Base-by-base conservation (phyloP, 2,797 vertebrate genomes). In the Sebastiscus tertius region DNA sequence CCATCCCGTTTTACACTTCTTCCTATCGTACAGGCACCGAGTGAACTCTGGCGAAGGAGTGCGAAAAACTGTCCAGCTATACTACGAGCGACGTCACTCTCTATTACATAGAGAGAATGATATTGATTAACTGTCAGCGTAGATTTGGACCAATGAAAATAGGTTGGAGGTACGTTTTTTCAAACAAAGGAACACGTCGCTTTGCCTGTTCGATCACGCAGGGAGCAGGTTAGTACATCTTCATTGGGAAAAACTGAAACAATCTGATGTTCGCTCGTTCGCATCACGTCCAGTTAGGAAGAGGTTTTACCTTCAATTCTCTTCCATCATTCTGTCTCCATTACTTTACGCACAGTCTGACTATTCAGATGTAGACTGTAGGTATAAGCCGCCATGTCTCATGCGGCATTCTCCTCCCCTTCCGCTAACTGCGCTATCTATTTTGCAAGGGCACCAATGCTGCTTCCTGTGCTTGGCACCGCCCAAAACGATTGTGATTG, bases 251-350 rank as follows among this genome's bases (percentile, higher is more conserved):
- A 46, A 46, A 46, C 42, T 46, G 14, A 49, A 49, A 49, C 18
- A 49, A 20, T 49, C 7, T 49, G 46, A 49, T 49, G 16, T 49
- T 49, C 18, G 46, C 46, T 49, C 8, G 46, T 49, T 49, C 18
- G 18, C 46, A 49, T 46, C 42, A 46, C 14, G 42, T 46, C 42
- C 42, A 46, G 42, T 18, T 46, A 18, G 0, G 42, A 18, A 46
- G 42, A 46, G 42, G 14, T 46, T 46, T 20, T 12, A 33, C 20
- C 27, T 26, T 65, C 22, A 18, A 18, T 52, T n/a, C 27, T 39
- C 16, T 61, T 81, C 42, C 31, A 72, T 80, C 24, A 49, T 55
- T 16, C 14, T 73, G 26, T 75, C 29, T 61, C 49, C n/a, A 54
- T 78, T 63, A 36, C 31, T 46, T 6, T 46, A 46, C 42, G 0